Evolutionary conservation across 1,140 invertebrate genomes (phyloP), one percentile per base, ranked within the genome.

Genomic region (Dinoponera quadriceps): DNA sequence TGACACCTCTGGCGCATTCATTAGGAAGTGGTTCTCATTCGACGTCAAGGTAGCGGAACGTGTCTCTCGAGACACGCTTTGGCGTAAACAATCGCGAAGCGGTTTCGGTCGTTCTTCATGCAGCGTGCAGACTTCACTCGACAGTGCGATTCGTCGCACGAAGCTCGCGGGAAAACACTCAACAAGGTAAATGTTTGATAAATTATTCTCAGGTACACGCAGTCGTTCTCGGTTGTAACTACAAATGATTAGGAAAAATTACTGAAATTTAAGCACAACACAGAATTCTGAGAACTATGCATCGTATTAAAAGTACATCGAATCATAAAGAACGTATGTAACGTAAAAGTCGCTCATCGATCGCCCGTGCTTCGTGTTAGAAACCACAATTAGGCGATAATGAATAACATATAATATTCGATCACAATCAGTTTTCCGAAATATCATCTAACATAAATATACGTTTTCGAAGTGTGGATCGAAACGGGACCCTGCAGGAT

Each of bases 1-100:
- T 90, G 92, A 94, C 93, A 94, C 94, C 93, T 94, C 93, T 91
- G 91, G 86, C 90, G 91, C 93, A 91, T 94, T 94, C 92, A 94
- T 94, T 93, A 93, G 84, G 84, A 92, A 93, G 93, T 90, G 93
- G 93, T 93, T 94, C 93, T 93, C 93, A 94, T 71, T 18, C 69
- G 20, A 33, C n/a, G 18, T 29, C 44, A 22, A 25, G n/a, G 16
- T 33, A 48, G 9, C 72, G 18, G 33, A 18, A 49, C 14, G 9
- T 51, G 51, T 9, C 69, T 60, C 20, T 29, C 54, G 66, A 80
- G 7, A 48, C 4, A 14, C 1, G 1, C 7, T 27, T 73, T 11
- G 18, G 18, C 20, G 0, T n/a, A 49, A 60, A 25, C 16, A 38
- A 7, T 73, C 44, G 25, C 3, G 1, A 60, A 71, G 33, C 25